These are phyloP conservation scores for Brachypodius melanocephalos DNA, from an alignment of 2,113 vertebrate genomes.

Conservation along the genomic window DNA sequence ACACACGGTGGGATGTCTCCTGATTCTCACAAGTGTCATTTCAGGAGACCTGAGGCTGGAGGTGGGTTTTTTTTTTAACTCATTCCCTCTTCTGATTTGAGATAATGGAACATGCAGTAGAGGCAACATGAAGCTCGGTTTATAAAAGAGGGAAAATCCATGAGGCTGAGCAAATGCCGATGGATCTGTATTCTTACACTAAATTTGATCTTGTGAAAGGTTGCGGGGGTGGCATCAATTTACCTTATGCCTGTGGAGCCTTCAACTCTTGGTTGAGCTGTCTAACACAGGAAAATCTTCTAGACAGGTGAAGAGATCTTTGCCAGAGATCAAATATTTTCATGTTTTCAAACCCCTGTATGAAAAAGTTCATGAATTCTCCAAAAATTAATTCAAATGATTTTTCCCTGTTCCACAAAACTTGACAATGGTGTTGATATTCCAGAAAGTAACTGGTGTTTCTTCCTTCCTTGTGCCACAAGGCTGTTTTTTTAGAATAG, in stretches of 20 bases:
- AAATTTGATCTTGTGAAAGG: not conserved
- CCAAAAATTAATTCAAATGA: not conserved
- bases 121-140: not conserved
- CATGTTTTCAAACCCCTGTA: not conserved
- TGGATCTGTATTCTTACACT: not conserved
- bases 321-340: not conserved
- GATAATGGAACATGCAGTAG: not conserved
- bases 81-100: not conserved
- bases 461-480: not conserved
- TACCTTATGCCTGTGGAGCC: not conserved
- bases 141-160: not conserved
- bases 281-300: not conserved
- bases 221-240: not conserved
- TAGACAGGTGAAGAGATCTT: not conserved
- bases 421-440: not conserved
- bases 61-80: not conserved
- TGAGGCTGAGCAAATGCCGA: not conserved
- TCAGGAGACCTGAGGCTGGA: not conserved
- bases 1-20: not conserved
- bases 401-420: not conserved
- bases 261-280: not conserved
- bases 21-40: not conserved
- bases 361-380: not conserved
- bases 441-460: not conserved
- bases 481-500: not conserved